Evolutionary conservation across 2,888 invertebrate species (phyloP).

Genomic region (Lycia hirtaria): DNA sequence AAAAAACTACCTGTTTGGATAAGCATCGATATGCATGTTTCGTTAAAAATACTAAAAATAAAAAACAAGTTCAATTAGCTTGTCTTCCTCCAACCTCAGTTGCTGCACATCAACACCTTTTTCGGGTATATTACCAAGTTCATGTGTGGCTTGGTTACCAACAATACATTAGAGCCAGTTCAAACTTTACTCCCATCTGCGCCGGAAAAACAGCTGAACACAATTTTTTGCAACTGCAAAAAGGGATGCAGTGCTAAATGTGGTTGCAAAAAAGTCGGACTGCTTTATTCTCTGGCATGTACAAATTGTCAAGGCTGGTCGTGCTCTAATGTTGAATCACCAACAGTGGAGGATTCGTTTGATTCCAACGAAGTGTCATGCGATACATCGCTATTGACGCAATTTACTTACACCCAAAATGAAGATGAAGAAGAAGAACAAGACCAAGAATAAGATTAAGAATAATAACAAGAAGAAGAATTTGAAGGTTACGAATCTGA

Average conservation of each 20-base stretch:
- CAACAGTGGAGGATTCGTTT: neutral
- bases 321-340: conserved; percentile 1
- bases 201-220: neutral
- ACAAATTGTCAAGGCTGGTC: conserved; percentile 1
- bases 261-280: neutral
- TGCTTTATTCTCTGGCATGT: neutral
- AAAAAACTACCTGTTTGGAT: neutral
- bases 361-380: neutral
- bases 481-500: neutral
- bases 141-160: neutral
- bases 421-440: neutral
- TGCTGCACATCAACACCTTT: neutral
- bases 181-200: neutral
- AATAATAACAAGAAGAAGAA: neutral
- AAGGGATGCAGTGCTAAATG: neutral
- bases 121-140: neutral
- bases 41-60: neutral
- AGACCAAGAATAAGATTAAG: neutral
- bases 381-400: neutral
- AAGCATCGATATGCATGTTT: neutral
- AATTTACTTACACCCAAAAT: neutral
- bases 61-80: neutral
- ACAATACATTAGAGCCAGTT: neutral
- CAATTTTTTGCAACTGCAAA: neutral
- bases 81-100: neutral